A percentile compares a stretch with the other conserved stretches of the same genome.
phyloP scores from a whole-genome alignment of 2,113 vertebrate species.

The Naja naja region DNA sequence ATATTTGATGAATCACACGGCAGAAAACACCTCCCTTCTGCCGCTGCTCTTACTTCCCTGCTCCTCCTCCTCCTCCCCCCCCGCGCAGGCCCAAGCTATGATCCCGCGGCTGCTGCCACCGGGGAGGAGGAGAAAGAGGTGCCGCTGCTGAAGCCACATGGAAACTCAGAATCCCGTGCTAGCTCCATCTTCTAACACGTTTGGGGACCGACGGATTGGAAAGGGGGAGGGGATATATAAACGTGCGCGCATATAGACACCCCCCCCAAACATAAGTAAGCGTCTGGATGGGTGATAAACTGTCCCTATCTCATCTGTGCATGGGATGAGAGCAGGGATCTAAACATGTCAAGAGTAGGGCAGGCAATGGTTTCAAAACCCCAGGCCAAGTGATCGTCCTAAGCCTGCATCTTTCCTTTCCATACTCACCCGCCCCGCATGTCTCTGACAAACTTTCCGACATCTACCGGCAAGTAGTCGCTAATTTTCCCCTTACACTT shows the following conservation, averaged over 20 bases:
- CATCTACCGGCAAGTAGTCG: conserved; percentile 48
- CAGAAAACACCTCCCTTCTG: conserved; percentile 66
- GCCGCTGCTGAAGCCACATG: conserved; percentile 59
- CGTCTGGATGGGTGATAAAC: not conserved
- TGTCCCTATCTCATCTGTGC: conserved; percentile 20
- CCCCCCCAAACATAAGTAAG: conserved; percentile 4
- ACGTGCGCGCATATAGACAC: not conserved
- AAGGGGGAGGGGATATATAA: not conserved
- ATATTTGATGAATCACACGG: conserved; percentile 60
- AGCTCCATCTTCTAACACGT: conserved; percentile 45
- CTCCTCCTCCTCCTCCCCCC: conserved; percentile 50
- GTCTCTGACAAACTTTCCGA: conserved; percentile 66
- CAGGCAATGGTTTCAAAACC: conserved; percentile 80
- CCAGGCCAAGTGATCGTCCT: conserved; percentile 67
- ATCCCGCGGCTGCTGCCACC: conserved; percentile 69
- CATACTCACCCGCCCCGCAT: conserved; percentile 50
- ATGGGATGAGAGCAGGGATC: conserved; percentile 48
- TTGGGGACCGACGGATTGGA: not conserved
- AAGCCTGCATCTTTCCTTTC: conserved; percentile 63
- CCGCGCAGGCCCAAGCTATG: conserved; percentile 69
- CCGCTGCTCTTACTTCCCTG: conserved; percentile 13
- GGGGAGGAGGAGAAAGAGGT: conserved; percentile 62
- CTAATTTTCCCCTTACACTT: conserved; percentile 51
- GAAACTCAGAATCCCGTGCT: conserved; percentile 59
- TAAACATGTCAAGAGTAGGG: conserved; percentile 84